Evolutionary conservation across 2,113 vertebrate species (phyloP).

Genomic region (Saguinus imperator): DNA sequence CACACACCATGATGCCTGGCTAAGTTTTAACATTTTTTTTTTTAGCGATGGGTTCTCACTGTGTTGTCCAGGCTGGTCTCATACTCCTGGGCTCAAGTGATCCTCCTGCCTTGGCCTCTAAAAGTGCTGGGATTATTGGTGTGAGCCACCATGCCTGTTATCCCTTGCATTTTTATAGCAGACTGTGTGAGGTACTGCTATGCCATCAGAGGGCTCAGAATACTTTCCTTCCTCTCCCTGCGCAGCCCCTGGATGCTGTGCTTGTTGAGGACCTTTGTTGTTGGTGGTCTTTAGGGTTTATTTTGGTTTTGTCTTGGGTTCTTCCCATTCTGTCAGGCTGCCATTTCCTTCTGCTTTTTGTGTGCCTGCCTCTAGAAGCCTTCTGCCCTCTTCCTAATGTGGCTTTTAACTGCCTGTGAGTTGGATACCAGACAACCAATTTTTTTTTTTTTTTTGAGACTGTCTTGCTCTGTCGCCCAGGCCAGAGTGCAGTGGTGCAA

Average conservation of each 20-base stretch:
- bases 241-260: not conserved
- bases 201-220: not conserved
- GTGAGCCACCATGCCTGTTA: no score
- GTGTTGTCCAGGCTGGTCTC: no score
- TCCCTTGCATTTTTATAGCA: not conserved
- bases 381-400: not conserved
- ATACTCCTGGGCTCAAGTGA: no score
- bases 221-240: not conserved
- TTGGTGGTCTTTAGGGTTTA: not conserved
- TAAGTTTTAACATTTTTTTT: no score
- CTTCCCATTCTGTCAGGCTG: not conserved
- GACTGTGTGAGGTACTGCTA: accelerated
- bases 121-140: no score
- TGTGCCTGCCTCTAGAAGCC: not conserved
- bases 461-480: no score
- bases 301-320: not conserved
- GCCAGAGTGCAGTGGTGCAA: no score
- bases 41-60: no score
- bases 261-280: not conserved
- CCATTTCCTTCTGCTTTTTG: not conserved
- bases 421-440: not conserved
- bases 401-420: not conserved
- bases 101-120: no score
- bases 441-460: no score
- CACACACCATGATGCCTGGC: accelerated